These are phyloP conservation scores for Lysandra coridon DNA, from an alignment of 2,888 invertebrate genomes.

Conservation along the genomic window DNA sequence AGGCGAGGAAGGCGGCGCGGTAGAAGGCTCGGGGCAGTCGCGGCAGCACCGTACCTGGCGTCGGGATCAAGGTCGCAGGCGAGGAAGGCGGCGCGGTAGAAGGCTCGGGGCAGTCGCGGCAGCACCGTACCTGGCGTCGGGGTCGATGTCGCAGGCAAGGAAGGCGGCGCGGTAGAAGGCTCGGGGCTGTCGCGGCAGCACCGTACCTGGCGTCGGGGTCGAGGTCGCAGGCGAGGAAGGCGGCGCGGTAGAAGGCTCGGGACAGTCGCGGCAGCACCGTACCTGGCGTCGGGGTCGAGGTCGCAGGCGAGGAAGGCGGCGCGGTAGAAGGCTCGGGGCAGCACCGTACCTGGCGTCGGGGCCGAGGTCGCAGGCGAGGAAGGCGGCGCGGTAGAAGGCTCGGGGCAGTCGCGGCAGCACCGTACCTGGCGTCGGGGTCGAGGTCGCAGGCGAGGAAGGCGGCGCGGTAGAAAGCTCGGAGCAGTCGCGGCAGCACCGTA, in stretches of 20 bases:
- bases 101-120: slow-evolving; percentile 90
- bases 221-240: slow-evolving; percentile 94
- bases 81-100: slow-evolving; percentile 92
- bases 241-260: slow-evolving; percentile 93
- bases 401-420: slow-evolving; percentile 90
- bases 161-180: slow-evolving; percentile 93
- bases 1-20: slow-evolving; percentile 93
- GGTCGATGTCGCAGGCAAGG: slow-evolving; percentile 93
- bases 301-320: slow-evolving; percentile 95
- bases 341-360: slow-evolving; percentile 92
- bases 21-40: slow-evolving; percentile 92
- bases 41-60: slow-evolving; percentile 89
- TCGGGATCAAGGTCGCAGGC: slow-evolving; percentile 96
- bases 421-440: slow-evolving; percentile 91
- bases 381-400: slow-evolving; percentile 92
- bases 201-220: slow-evolving; percentile 91
- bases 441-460: slow-evolving; percentile 95
- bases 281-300: slow-evolving; percentile 93
- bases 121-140: slow-evolving; percentile 92
- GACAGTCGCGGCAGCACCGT: slow-evolving; percentile 87
- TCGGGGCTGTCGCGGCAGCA: slow-evolving; percentile 92
- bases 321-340: slow-evolving; percentile 94
- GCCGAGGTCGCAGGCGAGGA: slow-evolving; percentile 93
- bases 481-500: slow-evolving; percentile 86
- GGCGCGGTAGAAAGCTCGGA: slow-evolving; percentile 92